Evolutionary conservation across 2,797 vertebrate species (phyloP), one percentile per base, ranked within the genome.

Genomic region (Champsocephalus esox): DNA sequence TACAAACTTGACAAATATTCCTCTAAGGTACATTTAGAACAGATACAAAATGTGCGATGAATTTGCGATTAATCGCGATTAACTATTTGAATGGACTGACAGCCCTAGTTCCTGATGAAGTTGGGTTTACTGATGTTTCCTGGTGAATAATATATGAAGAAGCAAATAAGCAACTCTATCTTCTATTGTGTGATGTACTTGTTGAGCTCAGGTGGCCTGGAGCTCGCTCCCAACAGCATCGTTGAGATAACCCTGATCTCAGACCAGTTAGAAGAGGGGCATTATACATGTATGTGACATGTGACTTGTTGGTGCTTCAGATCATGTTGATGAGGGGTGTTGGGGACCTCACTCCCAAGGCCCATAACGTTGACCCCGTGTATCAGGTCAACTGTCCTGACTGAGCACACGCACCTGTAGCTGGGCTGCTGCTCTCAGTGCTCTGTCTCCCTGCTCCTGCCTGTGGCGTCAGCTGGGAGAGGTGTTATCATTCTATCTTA

Each of bases 251-350:
- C 73, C 59, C 54, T 79, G 81, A 86, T 80, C 85, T 79, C 46
- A 68, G 84, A 84, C 79, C 78, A 86, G 82, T 86, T 73, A 82
- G 68, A 87, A 28, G 70, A 82, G 72, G 74, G 75, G 82, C 87
- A 89, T 92, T 79, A 90, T 76, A 84, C 73, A 91, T 93, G 88
- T 81, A 90, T 88, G 58, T 86, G 70, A 84, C 82, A 28, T 90
- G 91, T 88, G 79, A 79, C 61, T 56, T 84, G 60, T 62, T 73
- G 75, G 56, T 83, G 79, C 86, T 45, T 80, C 69, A 70, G 58
- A 81, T 87, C 59, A 61, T 63, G 73, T 70, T 76, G 72, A 84
- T 73, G 65, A 80, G 57, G 21, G 28, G 44, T 38, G 28, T 55
- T 67, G 57, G 28, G 28, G 28, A 28, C 5, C 5, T 28, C 3